Evolutionary conservation across 1,140 invertebrate genomes (phyloP), one percentile per base, ranked within the genome.

Genomic region (Wiebesia pumilae): DNA sequence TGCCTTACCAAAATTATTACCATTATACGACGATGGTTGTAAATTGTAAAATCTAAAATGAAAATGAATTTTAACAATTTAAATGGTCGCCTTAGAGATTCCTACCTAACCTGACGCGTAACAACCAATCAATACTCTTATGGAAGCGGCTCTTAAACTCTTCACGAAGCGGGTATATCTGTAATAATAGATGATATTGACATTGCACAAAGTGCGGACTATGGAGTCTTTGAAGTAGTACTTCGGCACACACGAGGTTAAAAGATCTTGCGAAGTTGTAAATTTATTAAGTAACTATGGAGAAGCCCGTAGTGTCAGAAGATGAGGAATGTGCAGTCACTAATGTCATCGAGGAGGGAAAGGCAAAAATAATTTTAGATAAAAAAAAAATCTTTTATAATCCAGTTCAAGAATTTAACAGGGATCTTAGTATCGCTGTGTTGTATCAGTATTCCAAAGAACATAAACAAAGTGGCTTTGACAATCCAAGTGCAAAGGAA

Each of bases 361-460:
- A 95, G 90, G 97, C 97, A 3, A 95, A 95, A 90, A 96, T 98
- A 86, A 90, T 95, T 24, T 93, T 96, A 27, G 95, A 95, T 19
- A 91, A 94, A 30, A 95, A 96, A 75, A 95, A 96, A 91, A 98
- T 99, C 0, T 99, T 99, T 93, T 99, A 99, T 91, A 99, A 99
- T 94, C 98, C 98, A 4, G 98, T 99, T 30, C 98, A 99, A 93
- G 97, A 99, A 93, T 99, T 99, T 90, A 99, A 99, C 91, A 95
- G 98, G 90, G 98, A 99, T 94, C 93, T 99, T n/a, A 95, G 94
- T 85, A 89, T 94, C 85, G 91, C 93, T 19, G 94, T 93, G 30
- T 88, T 94, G 84, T 90, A 89, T n/a, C 85, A 93, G n/a, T 94
- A 93, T 89, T 89, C 93, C 27, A 89, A 91, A 79, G 89, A 93